phyloP scores from a whole-genome alignment of 2,113 vertebrate species.

The Paratilapia polleni region DNA sequence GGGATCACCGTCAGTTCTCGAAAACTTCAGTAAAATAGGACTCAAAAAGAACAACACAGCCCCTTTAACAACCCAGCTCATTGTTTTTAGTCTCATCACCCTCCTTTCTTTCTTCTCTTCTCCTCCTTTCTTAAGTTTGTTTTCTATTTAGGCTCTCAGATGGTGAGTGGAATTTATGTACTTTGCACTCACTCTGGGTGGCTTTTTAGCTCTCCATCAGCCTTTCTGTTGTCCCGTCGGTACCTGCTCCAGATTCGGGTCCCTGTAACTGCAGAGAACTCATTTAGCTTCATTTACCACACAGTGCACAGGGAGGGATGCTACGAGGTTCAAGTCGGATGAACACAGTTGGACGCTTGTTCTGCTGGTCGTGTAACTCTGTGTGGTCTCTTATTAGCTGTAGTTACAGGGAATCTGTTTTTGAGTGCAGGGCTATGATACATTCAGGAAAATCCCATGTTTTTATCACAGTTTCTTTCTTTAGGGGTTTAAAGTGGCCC shows the following conservation, averaged over 20 bases:
- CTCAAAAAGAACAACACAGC: not conserved
- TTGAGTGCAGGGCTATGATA: not conserved
- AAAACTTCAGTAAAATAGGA: not conserved
- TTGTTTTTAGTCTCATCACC: not conserved
- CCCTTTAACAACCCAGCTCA: not conserved
- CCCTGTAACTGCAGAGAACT: slow-evolving; percentile 3
- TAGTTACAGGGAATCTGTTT: not conserved
- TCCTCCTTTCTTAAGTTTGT: not conserved
- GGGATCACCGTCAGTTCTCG: not conserved
- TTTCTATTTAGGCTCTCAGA: not conserved
- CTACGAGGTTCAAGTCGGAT: not conserved
- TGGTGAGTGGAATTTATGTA: not conserved
- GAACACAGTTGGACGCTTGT: not conserved
- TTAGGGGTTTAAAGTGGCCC: not conserved
- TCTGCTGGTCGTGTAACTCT: slow-evolving; percentile 12
- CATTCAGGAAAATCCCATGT: not conserved
- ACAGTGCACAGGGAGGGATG: not conserved
- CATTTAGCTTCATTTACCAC: slow-evolving; percentile 12
- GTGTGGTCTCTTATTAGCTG: not conserved
- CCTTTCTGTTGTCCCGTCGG: not conserved
- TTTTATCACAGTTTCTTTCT: not conserved
- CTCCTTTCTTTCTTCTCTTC: not conserved
- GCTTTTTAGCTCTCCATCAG: not conserved
- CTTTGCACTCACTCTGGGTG: not conserved
- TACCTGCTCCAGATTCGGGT: slow-evolving; percentile 20